Conservation (phyloP, 2,113 vertebrate species). For the Columbina picui region DNA sequence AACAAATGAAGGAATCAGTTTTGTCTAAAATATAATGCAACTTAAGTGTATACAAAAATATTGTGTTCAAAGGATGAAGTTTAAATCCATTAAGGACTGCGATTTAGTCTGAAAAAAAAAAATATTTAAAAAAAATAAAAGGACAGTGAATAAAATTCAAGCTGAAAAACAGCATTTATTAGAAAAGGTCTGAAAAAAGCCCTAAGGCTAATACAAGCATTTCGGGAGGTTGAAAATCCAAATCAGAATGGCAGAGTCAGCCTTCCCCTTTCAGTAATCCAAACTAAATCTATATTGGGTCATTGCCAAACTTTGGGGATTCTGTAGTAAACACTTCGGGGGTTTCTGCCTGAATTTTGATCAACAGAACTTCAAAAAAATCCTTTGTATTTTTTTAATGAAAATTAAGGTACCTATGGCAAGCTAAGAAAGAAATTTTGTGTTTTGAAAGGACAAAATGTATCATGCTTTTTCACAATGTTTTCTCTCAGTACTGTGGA, state of each 20-base stretch:
- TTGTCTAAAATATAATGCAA: slow-evolving; percentile 26
- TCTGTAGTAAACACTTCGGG: not conserved
- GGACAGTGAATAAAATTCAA: not conserved
- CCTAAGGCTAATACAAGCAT: not conserved
- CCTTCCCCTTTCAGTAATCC: not conserved
- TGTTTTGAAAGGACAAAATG: not conserved
- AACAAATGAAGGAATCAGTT: slow-evolving; percentile 40
- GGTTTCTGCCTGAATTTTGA: not conserved
- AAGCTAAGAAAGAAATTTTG: not conserved
- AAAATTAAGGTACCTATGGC: not conserved
- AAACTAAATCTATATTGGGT: not conserved
- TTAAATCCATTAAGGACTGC: not conserved
- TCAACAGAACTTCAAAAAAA: not conserved
- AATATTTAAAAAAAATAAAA: no score
- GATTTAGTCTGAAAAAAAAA: not conserved
- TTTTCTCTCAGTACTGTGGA: not conserved
- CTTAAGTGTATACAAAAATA: not conserved
- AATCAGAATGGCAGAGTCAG: not conserved
- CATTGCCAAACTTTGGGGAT: not conserved
- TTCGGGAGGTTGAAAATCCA: not conserved
- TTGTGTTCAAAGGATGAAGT: not conserved
- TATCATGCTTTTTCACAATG: not conserved
- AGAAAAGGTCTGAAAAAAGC: not conserved
- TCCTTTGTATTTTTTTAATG: not conserved
- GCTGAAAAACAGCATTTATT: not conserved